Evolutionary conservation across 2,797 vertebrate species (phyloP).

Genomic region (Chelon labrosus): DNA sequence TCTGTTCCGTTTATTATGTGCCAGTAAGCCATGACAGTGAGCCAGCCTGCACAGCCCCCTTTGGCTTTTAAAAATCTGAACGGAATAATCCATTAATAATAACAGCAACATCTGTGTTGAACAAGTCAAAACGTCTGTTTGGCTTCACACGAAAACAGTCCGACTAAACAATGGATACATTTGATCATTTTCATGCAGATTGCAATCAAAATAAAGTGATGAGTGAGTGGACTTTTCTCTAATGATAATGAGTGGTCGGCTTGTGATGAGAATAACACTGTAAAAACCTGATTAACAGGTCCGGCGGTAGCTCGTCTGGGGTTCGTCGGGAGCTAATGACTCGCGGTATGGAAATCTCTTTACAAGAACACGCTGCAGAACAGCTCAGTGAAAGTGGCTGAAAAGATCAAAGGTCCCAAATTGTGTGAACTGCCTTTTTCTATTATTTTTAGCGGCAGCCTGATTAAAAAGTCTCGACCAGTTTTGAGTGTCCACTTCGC

Average conservation of each 20-base stretch:
- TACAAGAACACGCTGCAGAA: constrained; percentile 14
- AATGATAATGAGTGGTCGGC: not conserved
- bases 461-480: constrained; percentile 41
- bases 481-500: constrained; percentile 30
- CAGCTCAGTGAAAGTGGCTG: not conserved
- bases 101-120: constrained; percentile 21
- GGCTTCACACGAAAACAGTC: not conserved
- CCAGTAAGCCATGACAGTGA: constrained; percentile 8
- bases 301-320: not conserved
- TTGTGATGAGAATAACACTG: not conserved
- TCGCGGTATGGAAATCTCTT: constrained; percentile 12
- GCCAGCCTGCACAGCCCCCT: constrained; percentile 13
- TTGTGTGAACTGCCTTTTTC: constrained; percentile 27
- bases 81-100: constrained; percentile 18
- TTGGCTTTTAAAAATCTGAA: too few species aligned
- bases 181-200: not conserved
- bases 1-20: constrained; percentile 32
- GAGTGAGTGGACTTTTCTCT: not conserved
- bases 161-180: not conserved
- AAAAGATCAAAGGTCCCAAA: constrained; percentile 15
- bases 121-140: not conserved
- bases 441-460: not conserved
- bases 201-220: not conserved
- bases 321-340: not conserved
- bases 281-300: not conserved